phyloP scores from a whole-genome alignment of 92 coral and sea anemone species.

The Scolanthus callimorphus region DNA sequence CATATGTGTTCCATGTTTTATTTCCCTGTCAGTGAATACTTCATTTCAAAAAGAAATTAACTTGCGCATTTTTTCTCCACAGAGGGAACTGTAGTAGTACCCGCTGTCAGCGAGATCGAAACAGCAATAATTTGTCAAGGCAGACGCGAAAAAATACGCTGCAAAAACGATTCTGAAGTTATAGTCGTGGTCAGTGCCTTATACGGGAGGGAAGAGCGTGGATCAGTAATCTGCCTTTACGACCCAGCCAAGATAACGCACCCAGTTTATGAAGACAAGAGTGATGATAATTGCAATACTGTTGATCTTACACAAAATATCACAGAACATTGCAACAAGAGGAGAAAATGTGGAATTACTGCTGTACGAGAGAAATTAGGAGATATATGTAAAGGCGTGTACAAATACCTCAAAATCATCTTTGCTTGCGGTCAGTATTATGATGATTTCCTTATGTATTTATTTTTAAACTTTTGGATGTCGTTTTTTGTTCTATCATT shows the following conservation, averaged over 20 bases:
- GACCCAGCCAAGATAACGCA: background rate
- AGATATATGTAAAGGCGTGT: constrained; percentile 49
- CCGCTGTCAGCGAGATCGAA: constrained; percentile 8
- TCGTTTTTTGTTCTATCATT: too few species aligned
- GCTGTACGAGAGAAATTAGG: constrained; percentile 29
- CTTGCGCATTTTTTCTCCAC: background rate
- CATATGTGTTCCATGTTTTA: too few species aligned
- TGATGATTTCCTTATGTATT: too few species aligned
- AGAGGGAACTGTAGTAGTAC: constrained; percentile 12
- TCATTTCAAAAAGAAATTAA: too few species aligned
- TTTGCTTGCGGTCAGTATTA: constrained; percentile 76
- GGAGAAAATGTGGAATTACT: constrained; percentile 29
- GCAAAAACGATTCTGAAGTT: constrained; percentile 65
- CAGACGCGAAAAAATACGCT: constrained; percentile 12
- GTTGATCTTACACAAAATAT: constrained; percentile 13
- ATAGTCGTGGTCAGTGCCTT: constrained; percentile 61
- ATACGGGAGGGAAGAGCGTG: constrained; percentile 58
- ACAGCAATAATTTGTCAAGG: constrained; percentile 28
- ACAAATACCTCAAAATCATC: constrained; percentile 51
- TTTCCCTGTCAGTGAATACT: too few species aligned
- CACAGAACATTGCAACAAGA: constrained; percentile 37
- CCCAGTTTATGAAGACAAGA: constrained; percentile 20
- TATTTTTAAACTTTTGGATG: too few species aligned
- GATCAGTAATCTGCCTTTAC: constrained; percentile 53
- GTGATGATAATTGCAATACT: background rate